These are phyloP conservation scores for Bombus terrestris DNA, from an alignment of 1,140 invertebrate species.

Conservation along the genomic window DNA sequence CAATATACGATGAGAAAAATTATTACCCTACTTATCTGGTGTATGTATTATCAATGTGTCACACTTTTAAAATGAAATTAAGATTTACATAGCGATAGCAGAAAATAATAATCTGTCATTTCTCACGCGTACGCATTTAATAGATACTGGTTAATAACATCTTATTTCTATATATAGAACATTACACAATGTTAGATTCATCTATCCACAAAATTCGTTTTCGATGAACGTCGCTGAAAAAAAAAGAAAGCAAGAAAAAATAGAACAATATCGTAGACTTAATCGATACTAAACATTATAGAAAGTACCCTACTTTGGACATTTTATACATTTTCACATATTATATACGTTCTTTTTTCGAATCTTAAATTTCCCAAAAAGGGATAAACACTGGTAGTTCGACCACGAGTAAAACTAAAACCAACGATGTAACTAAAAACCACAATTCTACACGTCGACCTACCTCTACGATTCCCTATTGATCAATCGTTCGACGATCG, in stretches of 20 bases:
- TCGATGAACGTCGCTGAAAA: neutral
- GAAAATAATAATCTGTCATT: neutral
- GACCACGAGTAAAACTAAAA: neutral
- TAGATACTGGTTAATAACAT: neutral
- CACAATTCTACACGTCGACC: neutral
- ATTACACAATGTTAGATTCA: neutral
- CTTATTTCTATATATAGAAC: neutral
- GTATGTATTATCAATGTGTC: neutral
- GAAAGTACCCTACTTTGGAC: too few relatives aligned
- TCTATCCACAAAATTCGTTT: neutral
- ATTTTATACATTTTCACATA: too few relatives aligned
- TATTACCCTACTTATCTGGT: neutral
- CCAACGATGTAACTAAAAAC: neutral
- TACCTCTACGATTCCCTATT: neutral
- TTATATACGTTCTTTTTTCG: too few relatives aligned
- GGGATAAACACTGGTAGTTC: too few relatives aligned
- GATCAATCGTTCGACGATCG: neutral
- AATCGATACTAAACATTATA: too few relatives aligned
- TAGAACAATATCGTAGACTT: neutral
- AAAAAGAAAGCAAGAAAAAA: neutral
- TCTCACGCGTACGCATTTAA: neutral
- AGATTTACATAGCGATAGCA: neutral
- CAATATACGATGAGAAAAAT: neutral
- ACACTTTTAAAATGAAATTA: neutral
- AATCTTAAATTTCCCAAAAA: too few relatives aligned